Conservation (phyloP, 1,140 invertebrate species). For the Macrobrachium rosenbergii region DNA sequence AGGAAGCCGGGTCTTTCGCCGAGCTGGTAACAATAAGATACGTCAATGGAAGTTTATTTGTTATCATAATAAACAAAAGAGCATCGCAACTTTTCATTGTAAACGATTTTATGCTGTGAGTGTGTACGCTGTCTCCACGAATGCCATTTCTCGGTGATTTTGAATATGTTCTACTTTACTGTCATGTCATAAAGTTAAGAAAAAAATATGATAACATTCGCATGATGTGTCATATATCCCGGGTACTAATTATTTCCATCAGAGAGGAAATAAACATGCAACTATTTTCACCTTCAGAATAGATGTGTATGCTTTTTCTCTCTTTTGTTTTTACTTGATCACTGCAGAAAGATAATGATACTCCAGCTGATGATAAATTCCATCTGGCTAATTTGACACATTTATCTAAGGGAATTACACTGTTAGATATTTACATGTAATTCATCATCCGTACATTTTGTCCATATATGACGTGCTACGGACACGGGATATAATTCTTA, state of each 20-base stretch:
- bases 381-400: too few species aligned
- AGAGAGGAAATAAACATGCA: too few species aligned
- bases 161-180: background rate
- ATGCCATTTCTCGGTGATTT: too few species aligned
- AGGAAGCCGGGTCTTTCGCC: background rate
- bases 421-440: background rate
- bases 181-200: background rate
- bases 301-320: too few species aligned
- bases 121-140: too few species aligned
- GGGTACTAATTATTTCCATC: too few species aligned
- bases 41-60: background rate
- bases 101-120: background rate
- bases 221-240: background rate
- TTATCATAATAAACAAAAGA: conserved; percentile 11
- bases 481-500: background rate
- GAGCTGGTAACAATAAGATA: background rate
- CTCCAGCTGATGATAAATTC: too few species aligned
- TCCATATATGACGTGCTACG: background rate
- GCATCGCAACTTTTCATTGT: background rate
- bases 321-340: too few species aligned
- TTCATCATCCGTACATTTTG: background rate
- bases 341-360: too few species aligned
- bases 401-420: too few species aligned
- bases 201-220: background rate
- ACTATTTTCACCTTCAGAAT: too few species aligned